Evolutionary conservation across 2,888 invertebrate species (phyloP).

Genomic region (Camponotus fellah): DNA sequence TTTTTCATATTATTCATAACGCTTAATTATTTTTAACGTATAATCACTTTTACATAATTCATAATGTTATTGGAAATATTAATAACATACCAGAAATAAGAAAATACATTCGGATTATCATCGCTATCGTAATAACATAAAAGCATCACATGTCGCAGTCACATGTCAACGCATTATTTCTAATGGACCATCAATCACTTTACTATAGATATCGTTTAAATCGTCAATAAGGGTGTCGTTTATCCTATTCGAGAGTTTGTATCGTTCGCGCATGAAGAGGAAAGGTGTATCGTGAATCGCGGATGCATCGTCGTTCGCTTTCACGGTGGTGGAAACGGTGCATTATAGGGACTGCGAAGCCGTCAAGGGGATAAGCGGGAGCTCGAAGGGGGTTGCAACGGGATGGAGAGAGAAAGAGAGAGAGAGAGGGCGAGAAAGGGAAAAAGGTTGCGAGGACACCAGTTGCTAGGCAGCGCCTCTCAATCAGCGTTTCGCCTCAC

Average conservation of each 20-base stretch:
- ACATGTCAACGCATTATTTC: slow-evolving; percentile 28
- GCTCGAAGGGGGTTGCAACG: slow-evolving; percentile 44
- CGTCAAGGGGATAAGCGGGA: slow-evolving; percentile 48
- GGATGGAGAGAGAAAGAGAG: slow-evolving; percentile 48
- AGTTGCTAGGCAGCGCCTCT: slow-evolving; percentile 85
- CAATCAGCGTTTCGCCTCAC: slow-evolving; percentile 79
- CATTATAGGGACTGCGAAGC: slow-evolving; percentile 28
- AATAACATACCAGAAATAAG: slow-evolving; percentile 1
- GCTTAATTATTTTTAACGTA: too few species aligned
- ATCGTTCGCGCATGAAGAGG: slow-evolving; percentile 11
- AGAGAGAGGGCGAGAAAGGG: slow-evolving; percentile 58
- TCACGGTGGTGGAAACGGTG: slow-evolving; percentile 59
- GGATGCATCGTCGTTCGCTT: slow-evolving; percentile 57
- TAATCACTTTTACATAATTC: too few species aligned
- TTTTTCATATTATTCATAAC: neutral
- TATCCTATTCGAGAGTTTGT: slow-evolving; percentile 22
- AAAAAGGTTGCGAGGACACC: slow-evolving; percentile 81
- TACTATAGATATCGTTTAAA: slow-evolving; percentile 17
- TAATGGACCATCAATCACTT: slow-evolving; percentile 39
- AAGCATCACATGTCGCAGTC: slow-evolving; percentile 2
- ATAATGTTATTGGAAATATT: slow-evolving; percentile 3
- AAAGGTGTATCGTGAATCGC: slow-evolving; percentile 43
- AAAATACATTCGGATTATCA: neutral
- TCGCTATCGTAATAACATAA: neutral
- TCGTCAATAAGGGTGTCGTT: slow-evolving; percentile 41